These are phyloP conservation scores for Ondatra zibethicus DNA, from an alignment of 2,113 vertebrate genomes.

Conservation along the genomic window DNA sequence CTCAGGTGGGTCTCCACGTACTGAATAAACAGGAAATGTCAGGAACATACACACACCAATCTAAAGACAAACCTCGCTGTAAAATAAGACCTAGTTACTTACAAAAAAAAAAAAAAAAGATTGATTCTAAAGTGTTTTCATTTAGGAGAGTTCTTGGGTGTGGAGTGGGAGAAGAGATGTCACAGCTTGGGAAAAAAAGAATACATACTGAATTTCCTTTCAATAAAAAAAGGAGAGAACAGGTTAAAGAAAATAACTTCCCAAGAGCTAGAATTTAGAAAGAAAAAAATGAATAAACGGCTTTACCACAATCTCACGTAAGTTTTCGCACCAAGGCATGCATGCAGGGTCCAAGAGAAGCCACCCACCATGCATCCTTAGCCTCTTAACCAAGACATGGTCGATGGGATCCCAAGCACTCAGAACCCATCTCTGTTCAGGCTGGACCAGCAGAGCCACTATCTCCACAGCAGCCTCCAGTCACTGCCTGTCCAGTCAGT, in stretches of 20 bases:
- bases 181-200: neutral
- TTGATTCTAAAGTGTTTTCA: neutral
- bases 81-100: neutral
- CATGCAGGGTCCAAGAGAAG: neutral
- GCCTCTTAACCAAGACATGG: neutral
- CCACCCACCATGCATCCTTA: conserved; percentile 35
- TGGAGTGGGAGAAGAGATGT: neutral
- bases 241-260: neutral
- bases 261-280: neutral
- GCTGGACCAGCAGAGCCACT: neutral
- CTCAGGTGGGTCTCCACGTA: neutral
- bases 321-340: neutral
- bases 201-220: neutral
- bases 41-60: neutral
- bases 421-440: neutral
- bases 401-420: neutral
- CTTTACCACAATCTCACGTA: neutral
- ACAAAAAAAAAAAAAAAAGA: neutral
- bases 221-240: neutral
- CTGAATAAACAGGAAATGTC: conserved; percentile 19
- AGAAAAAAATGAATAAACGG: neutral
- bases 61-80: neutral
- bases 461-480: neutral
- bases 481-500: neutral
- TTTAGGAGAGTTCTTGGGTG: neutral